Conservation (phyloP, 1,140 invertebrate genomes). For the Campodea augens region DNA sequence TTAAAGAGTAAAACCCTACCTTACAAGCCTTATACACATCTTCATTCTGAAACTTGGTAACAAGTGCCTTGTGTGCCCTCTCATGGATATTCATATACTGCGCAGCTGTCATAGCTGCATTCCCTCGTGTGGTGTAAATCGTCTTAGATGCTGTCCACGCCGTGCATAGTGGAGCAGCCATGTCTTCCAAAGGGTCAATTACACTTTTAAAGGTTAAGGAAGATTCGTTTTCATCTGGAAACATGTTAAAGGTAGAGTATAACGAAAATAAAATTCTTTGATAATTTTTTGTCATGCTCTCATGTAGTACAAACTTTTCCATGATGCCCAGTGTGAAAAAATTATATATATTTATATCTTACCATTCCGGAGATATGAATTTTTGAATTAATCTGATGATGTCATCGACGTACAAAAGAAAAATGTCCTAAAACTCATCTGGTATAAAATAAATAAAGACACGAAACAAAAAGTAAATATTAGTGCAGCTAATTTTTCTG, state of each 20-base stretch:
- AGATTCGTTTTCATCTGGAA: conserved; percentile 7
- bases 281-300: too few relatives aligned
- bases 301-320: too few relatives aligned
- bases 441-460: too few relatives aligned
- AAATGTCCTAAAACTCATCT: too few relatives aligned
- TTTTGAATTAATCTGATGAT: too few relatives aligned
- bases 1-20: conserved; percentile 17
- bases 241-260: too few relatives aligned
- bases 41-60: conserved; percentile 41
- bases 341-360: too few relatives aligned
- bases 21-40: conserved; percentile 46
- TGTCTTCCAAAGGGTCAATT: conserved; percentile 54
- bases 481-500: too few relatives aligned
- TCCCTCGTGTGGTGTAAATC: conserved; percentile 56
- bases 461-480: too few relatives aligned
- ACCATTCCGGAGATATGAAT: too few relatives aligned
- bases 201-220: conserved; percentile 26
- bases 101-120: conserved; percentile 54
- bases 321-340: neutral
- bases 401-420: too few relatives aligned
- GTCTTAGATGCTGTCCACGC: conserved; percentile 75
- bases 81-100: conserved; percentile 53
- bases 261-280: too few relatives aligned
- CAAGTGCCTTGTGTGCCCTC: conserved; percentile 40
- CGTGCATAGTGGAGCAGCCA: conserved; percentile 46